A percentile compares a stretch with the other conserved stretches of the same genome.
Conservation (phyloP, 2,888 invertebrate species). For the Agrochola litura region DNA sequence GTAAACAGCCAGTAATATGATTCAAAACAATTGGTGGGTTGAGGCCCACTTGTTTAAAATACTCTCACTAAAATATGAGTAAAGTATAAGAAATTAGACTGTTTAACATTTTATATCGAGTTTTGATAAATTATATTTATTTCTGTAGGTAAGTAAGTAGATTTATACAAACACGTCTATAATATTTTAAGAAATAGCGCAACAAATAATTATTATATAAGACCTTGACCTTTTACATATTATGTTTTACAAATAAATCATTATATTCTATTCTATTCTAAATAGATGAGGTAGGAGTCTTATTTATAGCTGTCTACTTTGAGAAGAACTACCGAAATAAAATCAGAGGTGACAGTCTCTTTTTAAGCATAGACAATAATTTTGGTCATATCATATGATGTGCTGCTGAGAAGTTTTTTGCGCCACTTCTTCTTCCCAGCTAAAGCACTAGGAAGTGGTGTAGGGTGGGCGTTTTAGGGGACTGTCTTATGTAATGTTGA, state of each 20-base stretch:
- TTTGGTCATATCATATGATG: background rate
- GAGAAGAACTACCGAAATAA: background rate
- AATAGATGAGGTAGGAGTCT: background rate
- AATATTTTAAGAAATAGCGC: background rate
- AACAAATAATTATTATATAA: too few species aligned
- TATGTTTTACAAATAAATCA: too few species aligned
- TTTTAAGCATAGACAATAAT: background rate
- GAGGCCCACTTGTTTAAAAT: constrained; percentile 2
- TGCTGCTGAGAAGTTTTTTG: too few species aligned
- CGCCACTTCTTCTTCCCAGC: too few species aligned
- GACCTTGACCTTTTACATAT: too few species aligned
- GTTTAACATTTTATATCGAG: background rate
- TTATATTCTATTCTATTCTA: too few species aligned
- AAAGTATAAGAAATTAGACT: background rate
- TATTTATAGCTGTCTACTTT: background rate
- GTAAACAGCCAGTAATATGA: constrained; percentile 32
- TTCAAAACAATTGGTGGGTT: constrained; percentile 33
- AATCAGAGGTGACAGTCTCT: background rate
- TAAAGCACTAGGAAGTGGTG: too few species aligned
- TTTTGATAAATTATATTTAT: background rate
- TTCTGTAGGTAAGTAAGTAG: background rate
- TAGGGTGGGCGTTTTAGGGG: too few species aligned
- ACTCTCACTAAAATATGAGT: background rate
- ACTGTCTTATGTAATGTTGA: too few species aligned
- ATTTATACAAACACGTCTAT: background rate